phyloP scores from a whole-genome alignment of 1,140 invertebrate genomes.

The Drosophila melanica region DNA sequence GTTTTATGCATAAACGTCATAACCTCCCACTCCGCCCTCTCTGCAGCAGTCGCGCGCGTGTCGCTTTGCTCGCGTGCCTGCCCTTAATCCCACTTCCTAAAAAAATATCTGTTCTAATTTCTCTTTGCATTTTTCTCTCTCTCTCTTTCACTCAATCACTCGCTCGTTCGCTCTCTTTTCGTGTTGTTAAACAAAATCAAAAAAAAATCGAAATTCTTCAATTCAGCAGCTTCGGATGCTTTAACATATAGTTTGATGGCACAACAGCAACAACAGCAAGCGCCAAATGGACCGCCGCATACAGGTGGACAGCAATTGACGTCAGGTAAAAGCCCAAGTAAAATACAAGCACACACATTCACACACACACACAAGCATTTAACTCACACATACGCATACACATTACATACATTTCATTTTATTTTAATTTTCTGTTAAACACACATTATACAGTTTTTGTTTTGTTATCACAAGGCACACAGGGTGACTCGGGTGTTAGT shows the following conservation, averaged over 20 bases:
- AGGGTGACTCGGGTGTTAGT: slow-evolving; percentile 53
- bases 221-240: slow-evolving; percentile 83
- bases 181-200: slow-evolving; percentile 8
- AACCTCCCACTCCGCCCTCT: slow-evolving; percentile 1
- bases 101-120: slow-evolving; percentile 48
- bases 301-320: slow-evolving; percentile 82
- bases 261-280: slow-evolving; percentile 71
- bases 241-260: slow-evolving; percentile 84
- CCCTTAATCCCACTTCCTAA: slow-evolving; percentile 18
- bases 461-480: slow-evolving; percentile 8
- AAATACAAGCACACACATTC: slow-evolving; percentile 8
- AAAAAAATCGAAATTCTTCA: slow-evolving; percentile 37
- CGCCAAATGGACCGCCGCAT: slow-evolving; percentile 79
- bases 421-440: not conserved
- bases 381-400: slow-evolving; percentile 1
- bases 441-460: not conserved
- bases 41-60: slow-evolving; percentile 53
- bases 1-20: slow-evolving; percentile 4
- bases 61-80: slow-evolving; percentile 70
- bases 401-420: not conserved
- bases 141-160: slow-evolving; percentile 34
- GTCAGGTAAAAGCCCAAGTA: slow-evolving; percentile 59
- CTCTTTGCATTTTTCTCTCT: slow-evolving; percentile 60
- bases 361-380: slow-evolving; percentile 12
- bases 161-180: slow-evolving; percentile 23